phyloP scores from a whole-genome alignment of 2,113 vertebrate species.

The Nothobranchius furzeri region DNA sequence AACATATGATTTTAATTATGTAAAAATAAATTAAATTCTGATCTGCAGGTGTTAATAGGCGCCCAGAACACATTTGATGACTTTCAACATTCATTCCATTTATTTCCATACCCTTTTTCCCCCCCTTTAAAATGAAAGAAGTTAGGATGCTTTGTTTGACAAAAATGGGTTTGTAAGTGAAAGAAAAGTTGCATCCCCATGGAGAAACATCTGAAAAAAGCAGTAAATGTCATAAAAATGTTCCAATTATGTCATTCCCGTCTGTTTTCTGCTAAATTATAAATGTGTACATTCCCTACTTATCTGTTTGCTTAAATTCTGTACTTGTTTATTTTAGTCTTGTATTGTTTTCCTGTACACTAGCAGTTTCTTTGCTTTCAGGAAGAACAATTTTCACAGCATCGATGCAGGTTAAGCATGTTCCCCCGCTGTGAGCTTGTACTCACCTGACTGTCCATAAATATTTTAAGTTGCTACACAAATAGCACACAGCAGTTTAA shows the following conservation, averaged over 20 bases:
- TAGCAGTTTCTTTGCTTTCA: not conserved
- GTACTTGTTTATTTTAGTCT: not conserved
- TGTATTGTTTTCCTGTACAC: not conserved
- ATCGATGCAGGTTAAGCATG: not conserved
- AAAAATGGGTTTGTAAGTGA: not conserved
- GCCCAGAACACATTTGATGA: not conserved
- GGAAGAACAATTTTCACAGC: not conserved
- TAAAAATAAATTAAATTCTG: not conserved
- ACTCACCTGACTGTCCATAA: conserved; percentile 12
- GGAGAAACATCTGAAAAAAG: not conserved
- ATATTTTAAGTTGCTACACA: conserved; percentile 5
- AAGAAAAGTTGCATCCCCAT: not conserved
- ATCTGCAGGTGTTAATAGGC: not conserved
- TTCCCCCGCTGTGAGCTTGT: conserved; percentile 2
- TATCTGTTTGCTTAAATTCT: conserved; percentile 2
- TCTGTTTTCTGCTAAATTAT: conserved; percentile 3
- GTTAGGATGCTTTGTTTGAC: conserved; percentile 1
- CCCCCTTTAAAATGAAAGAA: not conserved
- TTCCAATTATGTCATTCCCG: not conserved
- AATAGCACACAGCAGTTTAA: not conserved
- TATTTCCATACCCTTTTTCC: not conserved
- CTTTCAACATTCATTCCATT: not conserved
- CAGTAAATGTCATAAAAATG: conserved; percentile 10
- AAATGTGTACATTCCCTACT: not conserved
- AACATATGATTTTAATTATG: not conserved